A percentile compares a stretch with the other conserved stretches of the same genome.
Conservation (phyloP, 2,888 invertebrate species). For the Cynaeus angustus region DNA sequence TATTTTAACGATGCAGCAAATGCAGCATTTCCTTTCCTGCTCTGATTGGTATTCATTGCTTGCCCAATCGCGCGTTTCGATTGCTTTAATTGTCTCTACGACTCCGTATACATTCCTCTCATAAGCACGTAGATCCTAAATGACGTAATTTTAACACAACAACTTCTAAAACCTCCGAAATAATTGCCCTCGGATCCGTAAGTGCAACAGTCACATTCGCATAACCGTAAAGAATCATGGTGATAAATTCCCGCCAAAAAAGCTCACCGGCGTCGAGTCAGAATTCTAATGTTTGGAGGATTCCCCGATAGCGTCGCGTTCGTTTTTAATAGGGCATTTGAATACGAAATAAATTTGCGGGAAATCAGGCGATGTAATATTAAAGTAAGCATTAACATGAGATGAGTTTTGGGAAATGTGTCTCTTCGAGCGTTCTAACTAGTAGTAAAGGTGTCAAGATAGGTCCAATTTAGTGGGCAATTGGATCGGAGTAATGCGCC, state of each 20-base stretch:
- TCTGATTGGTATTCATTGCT: constrained; percentile 61
- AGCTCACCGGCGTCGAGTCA: constrained; percentile 30
- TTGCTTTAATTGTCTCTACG: constrained; percentile 64
- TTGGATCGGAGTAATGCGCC: constrained; percentile 71
- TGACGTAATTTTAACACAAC: constrained; percentile 61
- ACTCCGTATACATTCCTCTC: constrained; percentile 53
- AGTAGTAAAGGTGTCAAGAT: constrained; percentile 72
- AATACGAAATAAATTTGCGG: constrained; percentile 43
- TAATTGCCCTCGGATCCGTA: constrained; percentile 38
- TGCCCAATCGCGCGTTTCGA: constrained; percentile 59
- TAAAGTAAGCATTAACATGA: constrained; percentile 53
- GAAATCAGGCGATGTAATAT: constrained; percentile 48
- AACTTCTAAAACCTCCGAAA: constrained; percentile 51
- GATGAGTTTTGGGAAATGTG: constrained; percentile 54
- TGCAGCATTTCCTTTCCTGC: not conserved
- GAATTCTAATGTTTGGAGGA: constrained; percentile 38
- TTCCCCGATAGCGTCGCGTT: constrained; percentile 34
- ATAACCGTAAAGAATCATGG: constrained; percentile 27
- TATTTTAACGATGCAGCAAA: not conserved
- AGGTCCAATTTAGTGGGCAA: constrained; percentile 72
- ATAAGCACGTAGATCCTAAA: constrained; percentile 62
- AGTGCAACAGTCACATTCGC: constrained; percentile 31
- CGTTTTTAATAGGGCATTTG: constrained; percentile 45
- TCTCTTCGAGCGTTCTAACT: constrained; percentile 65
- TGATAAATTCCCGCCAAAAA: constrained; percentile 39